A percentile compares a stretch with the other conserved stretches of the same genome.
Conservation (phyloP, 2,888 invertebrate species). For the Troilus luridus region DNA sequence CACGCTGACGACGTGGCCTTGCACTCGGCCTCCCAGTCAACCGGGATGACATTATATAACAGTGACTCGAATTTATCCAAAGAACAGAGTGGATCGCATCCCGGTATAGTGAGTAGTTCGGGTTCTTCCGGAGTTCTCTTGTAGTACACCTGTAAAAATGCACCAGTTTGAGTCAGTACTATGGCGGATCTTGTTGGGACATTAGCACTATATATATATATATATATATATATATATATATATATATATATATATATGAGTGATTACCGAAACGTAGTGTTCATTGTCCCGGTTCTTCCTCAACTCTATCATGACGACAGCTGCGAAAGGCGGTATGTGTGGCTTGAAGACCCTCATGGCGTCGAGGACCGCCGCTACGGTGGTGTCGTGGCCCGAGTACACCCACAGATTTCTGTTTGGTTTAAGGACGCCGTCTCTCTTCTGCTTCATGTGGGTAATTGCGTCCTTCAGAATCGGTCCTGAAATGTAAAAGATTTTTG, state of each 20-base stretch:
- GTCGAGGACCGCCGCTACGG: conserved; percentile 77
- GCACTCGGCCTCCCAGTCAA: conserved; percentile 63
- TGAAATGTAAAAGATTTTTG: conserved; percentile 18
- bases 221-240: too few relatives aligned
- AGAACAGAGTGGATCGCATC: conserved; percentile 61
- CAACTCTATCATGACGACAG: conserved; percentile 77
- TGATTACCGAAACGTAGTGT: conserved; percentile 59
- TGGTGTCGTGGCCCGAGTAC: conserved; percentile 82
- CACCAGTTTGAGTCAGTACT: not conserved
- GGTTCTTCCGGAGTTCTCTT: conserved; percentile 51
- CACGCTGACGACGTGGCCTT: not conserved
- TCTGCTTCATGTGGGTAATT: conserved; percentile 62
- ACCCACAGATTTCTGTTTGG: conserved; percentile 74
- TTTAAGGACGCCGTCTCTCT: conserved; percentile 43
- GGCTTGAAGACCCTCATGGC: conserved; percentile 78
- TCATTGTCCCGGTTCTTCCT: conserved; percentile 67
- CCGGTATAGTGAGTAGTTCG: conserved; percentile 70
- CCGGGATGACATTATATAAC: conserved; percentile 58
- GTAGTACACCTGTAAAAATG: conserved; percentile 47
- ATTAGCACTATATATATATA: not conserved
- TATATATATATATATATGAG: too few relatives aligned
- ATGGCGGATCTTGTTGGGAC: not conserved
- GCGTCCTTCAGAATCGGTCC: conserved; percentile 65
- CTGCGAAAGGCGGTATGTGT: conserved; percentile 77
- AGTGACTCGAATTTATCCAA: conserved; percentile 55